phyloP scores from a whole-genome alignment of 1,140 invertebrate genomes.

The Prorops nasuta region DNA sequence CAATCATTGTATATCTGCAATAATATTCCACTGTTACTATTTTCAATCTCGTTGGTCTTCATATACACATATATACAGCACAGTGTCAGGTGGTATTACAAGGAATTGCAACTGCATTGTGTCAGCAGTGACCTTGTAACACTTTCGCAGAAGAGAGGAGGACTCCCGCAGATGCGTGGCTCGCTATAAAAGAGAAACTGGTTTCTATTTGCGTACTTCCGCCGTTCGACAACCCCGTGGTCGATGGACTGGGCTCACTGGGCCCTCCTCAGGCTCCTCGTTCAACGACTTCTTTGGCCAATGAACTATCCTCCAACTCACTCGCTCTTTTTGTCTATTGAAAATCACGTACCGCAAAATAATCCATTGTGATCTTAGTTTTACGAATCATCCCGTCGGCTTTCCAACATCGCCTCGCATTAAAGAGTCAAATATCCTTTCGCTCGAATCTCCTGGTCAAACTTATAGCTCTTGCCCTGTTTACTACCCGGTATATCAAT shows the following conservation, averaged over 20 bases:
- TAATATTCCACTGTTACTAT: too few species aligned
- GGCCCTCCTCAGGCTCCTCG: too few species aligned
- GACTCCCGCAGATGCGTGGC: background rate
- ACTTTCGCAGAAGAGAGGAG: constrained; percentile 1
- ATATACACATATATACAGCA: constrained; percentile 19
- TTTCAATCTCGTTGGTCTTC: too few species aligned
- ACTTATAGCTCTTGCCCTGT: too few species aligned
- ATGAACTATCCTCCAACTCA: background rate
- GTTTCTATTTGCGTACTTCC: constrained; percentile 14
- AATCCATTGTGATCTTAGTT: constrained; percentile 22
- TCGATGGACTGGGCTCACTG: constrained; percentile 12
- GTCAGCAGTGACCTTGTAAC: constrained; percentile 13
- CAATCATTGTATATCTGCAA: too few species aligned
- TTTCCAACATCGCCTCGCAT: too few species aligned
- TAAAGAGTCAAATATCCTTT: too few species aligned
- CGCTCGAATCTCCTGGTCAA: too few species aligned
- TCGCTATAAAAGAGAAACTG: constrained; percentile 10
- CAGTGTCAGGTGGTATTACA: constrained; percentile 11
- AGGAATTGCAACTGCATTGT: background rate
- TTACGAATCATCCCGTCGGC: too few species aligned
- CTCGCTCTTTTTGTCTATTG: constrained; percentile 4
- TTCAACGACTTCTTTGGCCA: constrained; percentile 13
- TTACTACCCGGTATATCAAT: too few species aligned
- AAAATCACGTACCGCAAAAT: constrained; percentile 23
- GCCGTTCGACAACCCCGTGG: constrained; percentile 13